These are phyloP conservation scores for Branchinecta lindahli DNA, from an alignment of 1,140 invertebrate genomes.

Conservation along the genomic window DNA sequence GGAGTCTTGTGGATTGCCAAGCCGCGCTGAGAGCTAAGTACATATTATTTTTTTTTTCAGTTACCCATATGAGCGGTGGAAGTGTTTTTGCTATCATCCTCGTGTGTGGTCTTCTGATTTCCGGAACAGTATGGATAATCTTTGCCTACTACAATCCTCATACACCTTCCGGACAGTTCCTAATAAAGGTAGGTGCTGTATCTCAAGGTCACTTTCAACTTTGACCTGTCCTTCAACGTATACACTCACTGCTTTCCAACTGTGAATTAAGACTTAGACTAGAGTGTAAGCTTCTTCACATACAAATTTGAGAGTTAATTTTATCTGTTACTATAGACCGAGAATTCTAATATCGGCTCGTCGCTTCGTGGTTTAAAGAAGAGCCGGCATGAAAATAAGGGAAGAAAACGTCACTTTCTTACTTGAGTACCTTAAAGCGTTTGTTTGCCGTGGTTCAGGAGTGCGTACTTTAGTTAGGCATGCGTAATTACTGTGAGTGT, in stretches of 20 bases:
- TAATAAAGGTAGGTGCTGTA: constrained; percentile 69
- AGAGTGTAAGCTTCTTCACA: not conserved
- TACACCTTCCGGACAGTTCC: constrained; percentile 78
- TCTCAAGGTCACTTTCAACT: constrained; percentile 1
- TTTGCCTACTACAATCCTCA: constrained; percentile 95
- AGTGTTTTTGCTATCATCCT: constrained; percentile 51
- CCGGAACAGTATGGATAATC: constrained; percentile 52
- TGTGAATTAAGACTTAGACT: not conserved
- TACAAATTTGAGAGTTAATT: not conserved
- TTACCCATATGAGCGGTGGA: constrained; percentile 31
- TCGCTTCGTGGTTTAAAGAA: not conserved
- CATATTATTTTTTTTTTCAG: not conserved
- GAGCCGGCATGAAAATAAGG: no score
- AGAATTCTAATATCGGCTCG: not conserved
- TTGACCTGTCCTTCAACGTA: not conserved
- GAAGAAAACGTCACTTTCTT: no score
- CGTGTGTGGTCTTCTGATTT: constrained; percentile 40
- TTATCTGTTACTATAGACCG: constrained; percentile 20
- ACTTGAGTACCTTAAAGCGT: no score
- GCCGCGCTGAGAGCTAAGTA: no score
- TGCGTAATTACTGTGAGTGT: no score
- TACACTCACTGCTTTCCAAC: not conserved
- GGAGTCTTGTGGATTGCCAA: no score
- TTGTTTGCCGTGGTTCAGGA: no score
- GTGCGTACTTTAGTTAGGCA: no score